Base-by-base conservation (phyloP, 2,113 vertebrate species). In the Muntiacus muntjak region DNA sequence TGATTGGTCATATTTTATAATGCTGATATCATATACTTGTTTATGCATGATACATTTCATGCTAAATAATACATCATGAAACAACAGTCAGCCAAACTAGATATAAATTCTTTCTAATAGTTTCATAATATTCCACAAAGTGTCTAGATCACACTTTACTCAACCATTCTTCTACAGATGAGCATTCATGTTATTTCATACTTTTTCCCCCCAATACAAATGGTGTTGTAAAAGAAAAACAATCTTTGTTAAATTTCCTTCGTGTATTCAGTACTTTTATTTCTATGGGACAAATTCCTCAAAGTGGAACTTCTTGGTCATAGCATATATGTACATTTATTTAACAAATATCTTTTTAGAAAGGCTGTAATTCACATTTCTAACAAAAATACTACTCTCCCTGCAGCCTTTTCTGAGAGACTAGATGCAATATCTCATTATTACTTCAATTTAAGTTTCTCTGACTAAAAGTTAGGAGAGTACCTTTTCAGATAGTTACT, bases 401-500 rank as follows among this genome's bases (percentile, higher is more conserved):
- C 25, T 50, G n/a, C 30, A 47, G 55, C 5, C n/a, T 7, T 25
- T 90, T 86, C 25, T 92, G 15, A 95, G 26, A 45, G 9, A n/a
- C 64, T 78, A 52, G 40, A 60, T 96, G 12, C 62, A 60, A 11
- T 57, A 57, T 64, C 11, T 78, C 14, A 55, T 88, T 92, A 92
- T 94, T 87, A 76, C 13, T 54, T 95, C 87, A 96, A 60, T 96
- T 96, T 93, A 43, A 0, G 79, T 95, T 97, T 87, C 11, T 89
- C 50, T 91, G 64, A 85, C n/a, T 78, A 30, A 91, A 96, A 89
- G 14, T 78, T 62, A 91, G 25, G 9, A 86, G 17, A 74, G 7
- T 2, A 45, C 36, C 28, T 83, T 76, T 94, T 76, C 16, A 95
- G 81, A 30, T 64, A 95, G 64, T 64, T 64, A 58, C 40, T 74